Evolutionary conservation across 2,113 vertebrate genomes (phyloP), one percentile per base, ranked within the genome.

Genomic region (Macquaria ambigua): DNA sequence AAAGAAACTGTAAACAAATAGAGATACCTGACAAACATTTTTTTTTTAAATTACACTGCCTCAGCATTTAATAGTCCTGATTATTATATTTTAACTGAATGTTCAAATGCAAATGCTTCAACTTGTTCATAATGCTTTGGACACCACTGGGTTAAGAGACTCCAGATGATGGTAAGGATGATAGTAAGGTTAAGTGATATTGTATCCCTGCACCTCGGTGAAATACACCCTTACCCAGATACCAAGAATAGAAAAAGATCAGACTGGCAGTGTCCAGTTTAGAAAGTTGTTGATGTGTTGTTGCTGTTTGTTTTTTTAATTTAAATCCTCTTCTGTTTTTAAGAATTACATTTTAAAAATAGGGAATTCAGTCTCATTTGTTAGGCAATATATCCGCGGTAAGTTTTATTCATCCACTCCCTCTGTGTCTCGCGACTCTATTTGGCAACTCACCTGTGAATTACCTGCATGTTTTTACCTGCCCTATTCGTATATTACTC

Each of bases 401-500:
- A 9, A 7, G 0, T 70, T 34, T 37, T 25, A 25, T 28, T 59
- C 1, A 25, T 64, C 37, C 0, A 34, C 31, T 18, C 9, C 18
- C 31, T 21, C 10, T 69, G 56, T 62, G 28, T 20, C 43, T 53
- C 2, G 9, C 34, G 9, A 15, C 43, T 41, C 1, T 23, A 8
- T 31, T 69, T 61, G n/a, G 1, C 9, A 52, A 23, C 72, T 62
- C 77, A 93, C 87, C 83, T 86, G 76, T 84, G 31, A 52, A 71
- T 34, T 15, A 84, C 75, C 68, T 84, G 63, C 4, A 50, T 46
- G 25, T 43, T 56, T 48, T 59, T n/a, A 23, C 73, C 39, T 48
- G 56, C 46, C 41, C 56, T 46, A 8, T 63, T n/a, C 14, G 1
- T 41, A 5, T 12, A 15, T 39, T 23, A 41, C 48, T 23, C 25